These are phyloP conservation scores for Ernsta delagoae DNA, from an alignment of 2,888 invertebrate genomes.

Conservation along the genomic window DNA sequence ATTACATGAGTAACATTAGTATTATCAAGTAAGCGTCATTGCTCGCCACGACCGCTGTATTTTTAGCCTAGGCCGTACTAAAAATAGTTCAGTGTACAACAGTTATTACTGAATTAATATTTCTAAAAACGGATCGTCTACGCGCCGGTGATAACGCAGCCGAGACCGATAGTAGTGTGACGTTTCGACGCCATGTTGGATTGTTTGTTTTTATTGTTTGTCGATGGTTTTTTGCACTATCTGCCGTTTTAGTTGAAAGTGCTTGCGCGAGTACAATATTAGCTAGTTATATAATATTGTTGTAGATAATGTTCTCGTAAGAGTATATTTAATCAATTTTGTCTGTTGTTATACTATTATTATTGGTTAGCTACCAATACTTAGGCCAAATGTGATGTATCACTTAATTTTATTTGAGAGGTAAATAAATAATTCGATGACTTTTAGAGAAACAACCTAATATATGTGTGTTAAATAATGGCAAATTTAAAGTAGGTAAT, in stretches of 20 bases:
- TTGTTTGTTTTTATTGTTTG: slow-evolving; percentile 63
- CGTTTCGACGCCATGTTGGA: slow-evolving; percentile 63
- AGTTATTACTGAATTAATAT: slow-evolving; percentile 85
- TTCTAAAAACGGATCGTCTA: slow-evolving; percentile 84
- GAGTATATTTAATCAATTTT: no score
- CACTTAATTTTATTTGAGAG: no score
- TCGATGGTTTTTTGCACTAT: slow-evolving; percentile 48
- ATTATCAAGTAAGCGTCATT: slow-evolving; percentile 81
- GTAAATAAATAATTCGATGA: no score
- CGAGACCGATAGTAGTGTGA: slow-evolving; percentile 73
- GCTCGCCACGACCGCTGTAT: slow-evolving; percentile 67
- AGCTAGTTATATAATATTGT: slow-evolving; percentile 20
- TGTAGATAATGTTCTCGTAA: no score
- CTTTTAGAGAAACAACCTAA: no score
- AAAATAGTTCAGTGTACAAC: slow-evolving; percentile 74
- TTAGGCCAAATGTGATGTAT: no score
- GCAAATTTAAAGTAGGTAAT: no score
- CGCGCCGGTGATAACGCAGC: slow-evolving; percentile 73
- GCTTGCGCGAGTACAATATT: slow-evolving; percentile 19
- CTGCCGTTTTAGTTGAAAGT: slow-evolving; percentile 23
- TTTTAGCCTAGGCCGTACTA: slow-evolving; percentile 83
- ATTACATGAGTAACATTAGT: slow-evolving; percentile 73
- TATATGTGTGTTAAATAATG: no score
- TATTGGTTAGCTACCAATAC: no score
- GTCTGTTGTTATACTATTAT: no score